phyloP scores from a whole-genome alignment of 2,113 vertebrate species.

The Tonatia bakeri region DNA sequence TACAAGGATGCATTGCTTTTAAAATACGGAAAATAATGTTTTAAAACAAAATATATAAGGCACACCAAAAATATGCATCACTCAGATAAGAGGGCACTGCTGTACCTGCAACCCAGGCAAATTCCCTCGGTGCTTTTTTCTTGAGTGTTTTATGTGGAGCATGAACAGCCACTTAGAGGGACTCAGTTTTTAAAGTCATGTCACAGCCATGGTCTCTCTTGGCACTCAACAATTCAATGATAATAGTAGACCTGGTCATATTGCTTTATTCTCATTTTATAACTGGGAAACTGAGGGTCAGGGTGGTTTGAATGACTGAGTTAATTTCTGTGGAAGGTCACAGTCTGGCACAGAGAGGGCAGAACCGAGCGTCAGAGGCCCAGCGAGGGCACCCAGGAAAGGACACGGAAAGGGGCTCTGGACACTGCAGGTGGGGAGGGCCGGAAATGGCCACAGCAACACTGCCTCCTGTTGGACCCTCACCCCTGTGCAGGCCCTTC shows the following conservation, averaged over 20 bases:
- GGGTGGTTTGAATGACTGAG: not conserved
- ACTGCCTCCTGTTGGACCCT: accelerated
- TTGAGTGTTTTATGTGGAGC: not conserved
- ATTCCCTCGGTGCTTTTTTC: not conserved
- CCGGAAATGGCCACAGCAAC: too few species aligned
- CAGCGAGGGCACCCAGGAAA: accelerated
- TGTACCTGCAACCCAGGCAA: not conserved
- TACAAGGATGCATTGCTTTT: not conserved
- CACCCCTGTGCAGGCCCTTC: not conserved
- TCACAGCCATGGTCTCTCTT: accelerated
- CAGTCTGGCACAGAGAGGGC: accelerated
- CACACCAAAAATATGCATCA: not conserved
- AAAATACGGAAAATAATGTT: not conserved
- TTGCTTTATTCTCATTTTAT: not conserved
- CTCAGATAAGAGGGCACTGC: not conserved
- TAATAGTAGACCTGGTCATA: not conserved
- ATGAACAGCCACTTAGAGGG: not conserved
- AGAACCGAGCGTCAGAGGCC: not conserved
- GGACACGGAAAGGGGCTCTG: too few species aligned
- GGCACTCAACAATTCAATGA: not conserved
- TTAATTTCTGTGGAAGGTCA: not conserved
- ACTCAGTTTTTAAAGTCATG: not conserved
- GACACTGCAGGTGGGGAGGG: accelerated
- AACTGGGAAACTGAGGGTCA: not conserved
- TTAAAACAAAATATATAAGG: not conserved